A percentile compares a stretch with the other conserved stretches of the same genome.
These are phyloP conservation scores for Melanostoma scalare DNA, from an alignment of 2,888 invertebrate genomes.

Conservation along the genomic window DNA sequence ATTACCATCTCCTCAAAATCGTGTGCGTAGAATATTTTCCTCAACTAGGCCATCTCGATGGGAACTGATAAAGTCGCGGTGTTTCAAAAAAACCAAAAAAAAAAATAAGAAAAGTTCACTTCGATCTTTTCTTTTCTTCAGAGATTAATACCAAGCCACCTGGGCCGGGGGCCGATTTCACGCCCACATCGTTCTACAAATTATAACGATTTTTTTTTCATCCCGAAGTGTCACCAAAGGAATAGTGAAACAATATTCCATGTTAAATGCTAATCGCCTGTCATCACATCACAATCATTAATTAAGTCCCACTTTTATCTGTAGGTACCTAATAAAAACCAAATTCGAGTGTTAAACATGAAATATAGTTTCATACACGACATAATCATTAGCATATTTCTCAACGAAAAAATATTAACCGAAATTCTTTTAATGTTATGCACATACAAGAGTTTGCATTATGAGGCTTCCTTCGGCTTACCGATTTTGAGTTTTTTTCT, in stretches of 20 bases:
- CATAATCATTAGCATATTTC: constrained; percentile 37
- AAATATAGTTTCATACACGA: constrained; percentile 24
- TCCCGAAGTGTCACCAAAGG: constrained; percentile 14
- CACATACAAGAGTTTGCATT: not conserved
- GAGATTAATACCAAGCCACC: constrained; percentile 17
- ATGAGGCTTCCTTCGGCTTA: not conserved
- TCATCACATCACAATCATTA: constrained; percentile 66
- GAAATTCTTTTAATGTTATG: constrained; percentile 4
- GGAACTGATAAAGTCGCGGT: too few relatives aligned
- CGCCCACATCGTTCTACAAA: constrained; percentile 31
- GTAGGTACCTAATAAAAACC: not conserved
- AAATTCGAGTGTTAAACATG: constrained; percentile 17
- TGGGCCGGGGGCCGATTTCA: not conserved
- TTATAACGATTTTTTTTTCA: constrained; percentile 22
- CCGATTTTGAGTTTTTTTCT: not conserved
- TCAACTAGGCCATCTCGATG: too few relatives aligned
- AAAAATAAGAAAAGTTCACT: too few relatives aligned
- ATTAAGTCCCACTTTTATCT: constrained; percentile 43
- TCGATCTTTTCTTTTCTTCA: too few relatives aligned
- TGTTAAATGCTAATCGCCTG: constrained; percentile 56
- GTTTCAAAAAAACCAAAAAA: too few relatives aligned
- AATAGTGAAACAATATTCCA: constrained; percentile 23
- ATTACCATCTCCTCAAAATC: too few relatives aligned
- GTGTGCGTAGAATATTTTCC: too few relatives aligned
- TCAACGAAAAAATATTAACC: too few relatives aligned